Evolutionary conservation across 2,888 invertebrate species (phyloP).

Genomic region (Eilema sororculum): DNA sequence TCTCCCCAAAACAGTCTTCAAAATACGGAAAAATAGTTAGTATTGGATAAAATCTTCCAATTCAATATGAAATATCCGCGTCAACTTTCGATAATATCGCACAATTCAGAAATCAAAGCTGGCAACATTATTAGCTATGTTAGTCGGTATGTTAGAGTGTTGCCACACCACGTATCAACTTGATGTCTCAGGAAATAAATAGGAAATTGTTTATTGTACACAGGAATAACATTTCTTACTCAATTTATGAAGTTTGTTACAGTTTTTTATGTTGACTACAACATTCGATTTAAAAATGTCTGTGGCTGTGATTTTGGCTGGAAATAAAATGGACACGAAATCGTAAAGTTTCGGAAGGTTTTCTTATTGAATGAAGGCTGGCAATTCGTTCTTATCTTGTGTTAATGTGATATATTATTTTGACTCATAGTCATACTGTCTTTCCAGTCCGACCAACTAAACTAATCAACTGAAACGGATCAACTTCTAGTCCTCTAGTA

Average conservation of each 20-base stretch:
- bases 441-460: too few relatives aligned
- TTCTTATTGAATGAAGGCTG: neutral
- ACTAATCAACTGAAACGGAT: too few relatives aligned
- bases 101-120: neutral
- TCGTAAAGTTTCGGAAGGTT: conserved; percentile 12
- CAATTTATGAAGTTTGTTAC: conserved; percentile 36
- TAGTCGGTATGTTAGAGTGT: neutral
- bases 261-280: conserved; percentile 31
- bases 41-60: too few relatives aligned
- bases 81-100: neutral
- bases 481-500: too few relatives aligned
- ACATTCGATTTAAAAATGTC: conserved; percentile 26
- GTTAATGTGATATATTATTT: neutral
- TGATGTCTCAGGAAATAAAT: conserved; percentile 41
- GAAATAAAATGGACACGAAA: conserved; percentile 11
- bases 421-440: too few relatives aligned
- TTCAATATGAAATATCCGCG: too few relatives aligned
- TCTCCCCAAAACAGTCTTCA: too few relatives aligned
- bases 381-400: neutral
- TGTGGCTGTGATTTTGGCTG: neutral
- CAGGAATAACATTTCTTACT: conserved; percentile 44
- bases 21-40: too few relatives aligned
- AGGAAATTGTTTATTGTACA: conserved; percentile 49
- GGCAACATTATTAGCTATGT: neutral
- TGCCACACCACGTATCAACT: conserved; percentile 27